Evolutionary conservation across 2,888 invertebrate species (phyloP), one percentile per base, ranked within the genome.

Genomic region (Phengaris alcon): DNA sequence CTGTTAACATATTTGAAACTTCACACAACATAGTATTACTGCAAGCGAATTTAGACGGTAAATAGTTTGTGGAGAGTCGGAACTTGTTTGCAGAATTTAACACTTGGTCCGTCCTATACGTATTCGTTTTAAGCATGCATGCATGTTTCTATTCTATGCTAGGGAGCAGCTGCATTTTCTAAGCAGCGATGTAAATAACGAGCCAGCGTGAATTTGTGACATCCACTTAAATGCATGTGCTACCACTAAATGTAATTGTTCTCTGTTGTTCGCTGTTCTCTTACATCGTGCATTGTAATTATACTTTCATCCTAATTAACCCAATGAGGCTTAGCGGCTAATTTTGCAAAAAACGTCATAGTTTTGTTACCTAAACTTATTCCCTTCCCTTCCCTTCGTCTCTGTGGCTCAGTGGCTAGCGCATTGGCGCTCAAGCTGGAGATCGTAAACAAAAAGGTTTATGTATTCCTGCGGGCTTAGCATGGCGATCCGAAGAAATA

Each of bases 1-100:
- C 84, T 87, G 86, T 86, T 86, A 87, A 80, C 84, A 82, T 83
- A 84, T 83, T 84, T 82, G 82, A 80, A 83, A 82, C 80, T 83
- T 79, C 77, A 76, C 75, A 75, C 68, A 77, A 76, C 74, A 64
- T 69, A 64, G 74, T 59, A 69, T 68, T 55, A 74, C 72, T 73
- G 73, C 77, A 78, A 75, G 76, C 74, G 74, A 79, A 79, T 78
- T 77, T 78, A 76, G 77, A 68, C 78, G 57, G 74, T 81, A 77
- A 78, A 52, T 75, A 55, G 76, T 72, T 75, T 64, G 7, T n/a
- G 57, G 59, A 77, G 76, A 78, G 74, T 74, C 68, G 74, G 77
- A 73, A 78, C 59, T 75, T 46, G 77, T 70, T 76, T 77, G 77
- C 54, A 52, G 13, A 74, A 57, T 74, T 77, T 76, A 54, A 76